These are phyloP conservation scores for Harpagifer antarcticus DNA, from an alignment of 2,797 vertebrate species.

Conservation along the genomic window DNA sequence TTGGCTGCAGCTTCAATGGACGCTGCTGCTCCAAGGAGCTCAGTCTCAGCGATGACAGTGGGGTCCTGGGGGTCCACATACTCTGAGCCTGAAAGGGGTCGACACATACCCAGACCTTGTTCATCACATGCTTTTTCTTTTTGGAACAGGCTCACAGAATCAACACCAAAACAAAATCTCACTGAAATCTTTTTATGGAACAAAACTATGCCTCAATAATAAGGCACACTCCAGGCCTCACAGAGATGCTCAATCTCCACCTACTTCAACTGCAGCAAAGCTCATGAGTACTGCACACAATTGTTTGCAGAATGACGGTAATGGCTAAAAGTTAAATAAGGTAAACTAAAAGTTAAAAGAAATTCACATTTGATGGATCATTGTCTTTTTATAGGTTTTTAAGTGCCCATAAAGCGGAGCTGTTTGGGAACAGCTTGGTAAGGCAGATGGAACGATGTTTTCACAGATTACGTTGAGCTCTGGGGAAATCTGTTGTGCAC, in stretches of 20 bases:
- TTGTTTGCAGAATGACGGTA: conserved; percentile 20
- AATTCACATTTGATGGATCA: conserved; percentile 68
- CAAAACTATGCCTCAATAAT: neutral
- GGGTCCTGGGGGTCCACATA: conserved; percentile 98
- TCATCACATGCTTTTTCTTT: conserved; percentile 22
- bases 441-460: conserved; percentile 84
- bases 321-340: conserved; percentile 61
- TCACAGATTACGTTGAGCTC: conserved; percentile 79
- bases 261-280: conserved; percentile 1
- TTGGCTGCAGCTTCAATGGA: conserved; percentile 99
- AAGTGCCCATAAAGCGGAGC: conserved; percentile 74
- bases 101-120: conserved; percentile 13
- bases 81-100: conserved; percentile 89
- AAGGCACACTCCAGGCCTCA: conserved; percentile 7
- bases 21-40: conserved; percentile 95
- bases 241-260: conserved; percentile 8
- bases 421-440: conserved; percentile 77
- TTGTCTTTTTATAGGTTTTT: conserved; percentile 74
- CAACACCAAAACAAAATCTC: neutral
- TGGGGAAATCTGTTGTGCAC: conserved; percentile 76
- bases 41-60: conserved; percentile 96
- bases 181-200: neutral
- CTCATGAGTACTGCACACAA: neutral
- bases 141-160: neutral
- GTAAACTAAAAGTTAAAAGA: conserved; percentile 48